A percentile compares a stretch with the other conserved stretches of the same genome.
Evolutionary conservation across 2,797 vertebrate species (phyloP).

Genomic region (Pseudocheirus occidentalis): DNA sequence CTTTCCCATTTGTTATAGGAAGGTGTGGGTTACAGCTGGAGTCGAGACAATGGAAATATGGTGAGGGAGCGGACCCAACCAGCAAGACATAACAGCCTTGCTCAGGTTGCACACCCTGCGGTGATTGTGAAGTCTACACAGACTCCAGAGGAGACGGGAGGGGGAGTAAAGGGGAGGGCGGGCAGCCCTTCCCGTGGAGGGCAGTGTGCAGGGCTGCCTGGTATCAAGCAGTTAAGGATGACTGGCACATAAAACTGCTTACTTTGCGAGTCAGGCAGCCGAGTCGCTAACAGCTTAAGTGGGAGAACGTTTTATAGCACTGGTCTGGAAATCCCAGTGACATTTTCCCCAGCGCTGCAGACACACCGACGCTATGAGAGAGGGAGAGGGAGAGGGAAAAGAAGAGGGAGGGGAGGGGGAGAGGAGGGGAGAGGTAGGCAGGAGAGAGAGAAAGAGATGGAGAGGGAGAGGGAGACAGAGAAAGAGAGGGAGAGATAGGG

Average conservation of each 20-base stretch:
- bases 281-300: conserved; percentile 45
- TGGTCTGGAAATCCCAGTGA: conserved; percentile 60
- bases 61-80: background rate
- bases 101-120: fast-evolving
- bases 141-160: background rate
- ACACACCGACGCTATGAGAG: conserved; percentile 28
- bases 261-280: conserved; percentile 62
- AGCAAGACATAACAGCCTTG: fast-evolving
- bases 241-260: conserved; percentile 70
- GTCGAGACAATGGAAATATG: conserved; percentile 59
- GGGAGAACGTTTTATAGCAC: conserved; percentile 53
- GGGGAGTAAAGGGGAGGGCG: conserved; percentile 21
- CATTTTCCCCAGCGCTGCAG: background rate
- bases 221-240: conserved; percentile 56
- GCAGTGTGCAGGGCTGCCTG: conserved; percentile 40
- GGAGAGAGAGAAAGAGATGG: background rate
- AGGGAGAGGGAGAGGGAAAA: background rate
- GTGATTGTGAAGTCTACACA: background rate
- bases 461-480: too few relatives aligned
- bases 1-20: conserved; percentile 55
- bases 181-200: conserved; percentile 1
- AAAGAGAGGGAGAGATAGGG: too few relatives aligned
- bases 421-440: fast-evolving
- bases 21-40: conserved; percentile 41
- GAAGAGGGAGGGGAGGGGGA: background rate